phyloP scores from a whole-genome alignment of 2,113 vertebrate genomes.

The Proteles cristata region DNA sequence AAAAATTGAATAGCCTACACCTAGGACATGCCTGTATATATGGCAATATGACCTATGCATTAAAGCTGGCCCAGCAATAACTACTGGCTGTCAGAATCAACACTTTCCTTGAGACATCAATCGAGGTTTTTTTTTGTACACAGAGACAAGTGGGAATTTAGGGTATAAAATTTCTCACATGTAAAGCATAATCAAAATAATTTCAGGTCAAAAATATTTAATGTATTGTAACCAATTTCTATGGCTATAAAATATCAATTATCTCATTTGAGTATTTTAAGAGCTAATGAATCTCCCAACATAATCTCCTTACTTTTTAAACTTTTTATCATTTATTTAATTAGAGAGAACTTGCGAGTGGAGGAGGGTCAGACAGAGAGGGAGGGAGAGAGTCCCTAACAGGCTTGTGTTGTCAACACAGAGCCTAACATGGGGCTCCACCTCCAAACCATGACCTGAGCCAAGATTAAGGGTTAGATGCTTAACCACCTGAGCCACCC shows the following conservation, averaged over 20 bases:
- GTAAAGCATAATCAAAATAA: neutral
- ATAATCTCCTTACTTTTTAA: neutral
- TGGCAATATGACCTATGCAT: neutral
- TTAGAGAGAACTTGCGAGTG: too few relatives aligned
- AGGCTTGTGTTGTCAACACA: too few relatives aligned
- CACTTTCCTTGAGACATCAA: neutral
- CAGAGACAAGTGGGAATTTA: neutral
- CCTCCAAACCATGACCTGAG: too few relatives aligned
- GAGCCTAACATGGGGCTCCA: too few relatives aligned
- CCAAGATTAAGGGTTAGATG: too few relatives aligned
- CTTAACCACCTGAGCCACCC: too few relatives aligned
- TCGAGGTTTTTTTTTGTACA: neutral
- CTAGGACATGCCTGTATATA: neutral
- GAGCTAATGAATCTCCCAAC: neutral
- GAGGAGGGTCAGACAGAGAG: too few relatives aligned
- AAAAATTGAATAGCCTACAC: neutral
- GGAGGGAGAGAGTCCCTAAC: too few relatives aligned
- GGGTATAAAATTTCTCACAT: neutral
- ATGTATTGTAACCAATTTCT: neutral
- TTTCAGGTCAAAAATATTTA: slow-evolving; percentile 8
- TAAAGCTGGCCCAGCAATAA: neutral
- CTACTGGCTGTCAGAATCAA: neutral
- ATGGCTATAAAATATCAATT: neutral
- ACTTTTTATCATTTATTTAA: too few relatives aligned
- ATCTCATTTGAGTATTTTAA: neutral